A percentile compares a stretch with the other conserved stretches of the same genome.
Evolutionary conservation across 2,888 invertebrate genomes (phyloP).

Genomic region (Boloria selene): DNA sequence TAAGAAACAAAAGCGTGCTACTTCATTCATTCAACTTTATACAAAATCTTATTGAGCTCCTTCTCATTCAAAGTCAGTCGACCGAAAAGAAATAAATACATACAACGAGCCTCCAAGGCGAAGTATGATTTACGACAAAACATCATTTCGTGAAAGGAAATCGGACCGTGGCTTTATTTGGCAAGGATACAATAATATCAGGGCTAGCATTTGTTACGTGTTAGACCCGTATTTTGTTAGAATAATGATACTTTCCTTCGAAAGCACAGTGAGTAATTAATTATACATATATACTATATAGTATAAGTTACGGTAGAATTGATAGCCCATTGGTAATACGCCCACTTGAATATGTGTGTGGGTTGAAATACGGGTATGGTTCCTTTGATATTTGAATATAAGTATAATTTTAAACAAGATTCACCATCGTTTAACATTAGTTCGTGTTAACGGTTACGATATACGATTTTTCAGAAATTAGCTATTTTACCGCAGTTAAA

Average conservation of each 20-base stretch:
- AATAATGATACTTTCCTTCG: slow-evolving; percentile 7
- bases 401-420: too few relatives aligned
- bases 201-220: slow-evolving; percentile 27
- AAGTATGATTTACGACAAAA: slow-evolving; percentile 61
- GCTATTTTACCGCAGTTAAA: too few relatives aligned
- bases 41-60: slow-evolving; percentile 42
- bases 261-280: slow-evolving; percentile 10
- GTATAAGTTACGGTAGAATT: too few relatives aligned
- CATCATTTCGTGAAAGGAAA: slow-evolving; percentile 49
- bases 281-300: not conserved
- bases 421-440: too few relatives aligned
- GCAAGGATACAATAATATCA: slow-evolving; percentile 42
- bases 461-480: too few relatives aligned
- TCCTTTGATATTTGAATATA: too few relatives aligned
- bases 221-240: slow-evolving; percentile 35
- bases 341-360: too few relatives aligned
- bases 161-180: slow-evolving; percentile 45
- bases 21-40: slow-evolving; percentile 47
- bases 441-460: too few relatives aligned
- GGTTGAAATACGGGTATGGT: too few relatives aligned
- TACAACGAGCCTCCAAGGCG: slow-evolving; percentile 42
- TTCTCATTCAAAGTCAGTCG: slow-evolving; percentile 49
- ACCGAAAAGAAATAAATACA: slow-evolving; percentile 52
- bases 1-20: slow-evolving; percentile 45
- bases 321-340: too few relatives aligned